These are phyloP conservation scores for Ophion obscuratus DNA, from an alignment of 2,888 invertebrate species.

Conservation along the genomic window DNA sequence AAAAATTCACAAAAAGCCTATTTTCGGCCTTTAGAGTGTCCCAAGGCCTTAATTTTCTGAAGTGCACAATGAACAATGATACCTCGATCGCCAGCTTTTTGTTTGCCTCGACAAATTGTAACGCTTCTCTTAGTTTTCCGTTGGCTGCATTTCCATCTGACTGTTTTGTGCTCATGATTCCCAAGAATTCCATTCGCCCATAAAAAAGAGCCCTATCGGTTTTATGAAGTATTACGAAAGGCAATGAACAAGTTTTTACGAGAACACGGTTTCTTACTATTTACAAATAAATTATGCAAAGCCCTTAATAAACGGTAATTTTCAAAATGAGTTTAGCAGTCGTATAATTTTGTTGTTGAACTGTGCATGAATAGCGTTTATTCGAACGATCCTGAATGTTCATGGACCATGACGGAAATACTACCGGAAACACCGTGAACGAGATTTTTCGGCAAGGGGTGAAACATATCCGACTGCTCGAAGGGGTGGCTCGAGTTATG, in stretches of 20 bases:
- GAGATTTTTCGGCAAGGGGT: constrained; percentile 11
- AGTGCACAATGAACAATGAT: too few species aligned
- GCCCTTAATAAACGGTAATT: background rate
- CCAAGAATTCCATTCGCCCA: too few species aligned
- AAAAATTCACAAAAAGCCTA: too few species aligned
- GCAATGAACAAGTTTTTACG: background rate
- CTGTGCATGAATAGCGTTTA: background rate
- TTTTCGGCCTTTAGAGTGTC: too few species aligned
- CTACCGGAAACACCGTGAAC: constrained; percentile 7
- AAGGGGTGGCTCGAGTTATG: constrained; percentile 41
- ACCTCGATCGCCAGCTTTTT: too few species aligned
- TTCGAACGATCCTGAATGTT: constrained; percentile 17
- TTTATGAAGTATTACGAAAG: too few species aligned
- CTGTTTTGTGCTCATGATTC: too few species aligned
- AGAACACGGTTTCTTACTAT: background rate
- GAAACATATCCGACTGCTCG: constrained; percentile 44
- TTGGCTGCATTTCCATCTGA: too few species aligned
- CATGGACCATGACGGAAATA: constrained; percentile 7
- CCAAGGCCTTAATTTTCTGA: too few species aligned
- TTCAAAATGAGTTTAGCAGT: background rate
- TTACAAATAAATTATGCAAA: background rate
- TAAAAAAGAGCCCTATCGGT: too few species aligned
- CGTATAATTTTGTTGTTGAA: background rate
- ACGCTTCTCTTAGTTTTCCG: too few species aligned
- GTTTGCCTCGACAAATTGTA: too few species aligned